phyloP scores from a whole-genome alignment of 2,113 vertebrate species.

The Tetrax tetrax region DNA sequence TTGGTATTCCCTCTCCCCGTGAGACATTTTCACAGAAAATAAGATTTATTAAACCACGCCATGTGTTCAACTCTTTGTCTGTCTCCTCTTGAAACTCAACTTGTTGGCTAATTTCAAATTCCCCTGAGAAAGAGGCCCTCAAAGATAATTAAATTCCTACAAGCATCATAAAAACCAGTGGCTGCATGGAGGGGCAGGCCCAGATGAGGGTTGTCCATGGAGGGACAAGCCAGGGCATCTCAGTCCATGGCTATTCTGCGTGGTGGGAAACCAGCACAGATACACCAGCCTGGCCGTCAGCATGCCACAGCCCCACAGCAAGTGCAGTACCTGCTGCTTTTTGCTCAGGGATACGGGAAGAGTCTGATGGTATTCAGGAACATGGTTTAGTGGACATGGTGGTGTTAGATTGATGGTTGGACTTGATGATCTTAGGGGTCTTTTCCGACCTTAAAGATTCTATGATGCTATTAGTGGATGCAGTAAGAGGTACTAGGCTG shows the following conservation, averaged over 20 bases:
- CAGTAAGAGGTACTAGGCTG: neutral
- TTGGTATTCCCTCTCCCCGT: neutral
- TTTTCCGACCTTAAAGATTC: too few species aligned
- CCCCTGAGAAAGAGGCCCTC: neutral
- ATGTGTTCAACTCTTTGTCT: neutral
- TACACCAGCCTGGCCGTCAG: neutral
- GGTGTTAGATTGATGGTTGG: too few species aligned
- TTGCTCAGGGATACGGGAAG: neutral
- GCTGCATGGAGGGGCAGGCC: neutral
- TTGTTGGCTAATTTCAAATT: neutral
- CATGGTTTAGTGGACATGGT: too few species aligned
- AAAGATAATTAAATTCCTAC: neutral
- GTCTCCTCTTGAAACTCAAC: neutral
- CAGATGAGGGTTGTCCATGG: neutral
- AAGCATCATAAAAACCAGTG: neutral
- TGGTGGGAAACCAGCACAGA: neutral
- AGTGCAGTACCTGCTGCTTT: neutral
- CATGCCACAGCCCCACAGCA: accelerated
- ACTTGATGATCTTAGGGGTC: too few species aligned
- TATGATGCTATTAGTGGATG: neutral
- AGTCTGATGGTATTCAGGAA: neutral
- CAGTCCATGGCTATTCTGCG: neutral
- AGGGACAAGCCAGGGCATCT: neutral
- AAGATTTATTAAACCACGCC: neutral
- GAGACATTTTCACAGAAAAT: neutral